Evolutionary conservation across 2,113 vertebrate genomes (phyloP).

Genomic region (Lethenteron camtschaticum): DNA sequence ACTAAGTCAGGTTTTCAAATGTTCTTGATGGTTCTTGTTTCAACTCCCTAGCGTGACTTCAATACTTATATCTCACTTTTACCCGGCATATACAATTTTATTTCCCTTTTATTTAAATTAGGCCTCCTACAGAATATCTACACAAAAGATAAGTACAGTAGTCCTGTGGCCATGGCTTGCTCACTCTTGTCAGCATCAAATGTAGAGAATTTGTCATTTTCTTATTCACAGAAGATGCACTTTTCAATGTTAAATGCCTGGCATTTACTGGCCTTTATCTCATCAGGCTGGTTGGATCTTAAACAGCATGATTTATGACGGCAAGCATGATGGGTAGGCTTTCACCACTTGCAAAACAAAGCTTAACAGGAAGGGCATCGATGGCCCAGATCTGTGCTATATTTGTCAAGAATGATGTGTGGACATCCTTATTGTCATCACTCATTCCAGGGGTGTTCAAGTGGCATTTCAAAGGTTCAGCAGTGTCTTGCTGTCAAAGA

Average conservation of each 20-base stretch:
- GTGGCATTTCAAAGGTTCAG: neutral
- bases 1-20: neutral
- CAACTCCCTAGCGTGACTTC: neutral
- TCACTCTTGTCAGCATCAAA: too few relatives aligned
- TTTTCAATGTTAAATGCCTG: too few relatives aligned
- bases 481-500: neutral
- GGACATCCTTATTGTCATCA: conserved; percentile 1
- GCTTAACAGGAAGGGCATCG: neutral
- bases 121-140: neutral
- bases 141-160: neutral
- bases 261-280: too few relatives aligned
- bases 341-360: too few relatives aligned
- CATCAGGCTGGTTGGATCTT: too few relatives aligned
- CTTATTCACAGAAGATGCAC: too few relatives aligned
- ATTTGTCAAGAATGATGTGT: neutral
- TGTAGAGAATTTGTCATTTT: too few relatives aligned
- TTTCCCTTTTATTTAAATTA: neutral
- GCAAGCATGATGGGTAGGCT: too few relatives aligned
- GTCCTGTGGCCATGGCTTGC: too few relatives aligned
- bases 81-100: neutral
- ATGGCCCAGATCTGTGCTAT: neutral
- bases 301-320: too few relatives aligned
- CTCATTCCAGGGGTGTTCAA: neutral
- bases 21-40: conserved; percentile 1
- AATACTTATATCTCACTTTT: neutral